Evolutionary conservation across 2,113 vertebrate species (phyloP), one percentile per base, ranked within the genome.

Genomic region (Oryzias celebensis): DNA sequence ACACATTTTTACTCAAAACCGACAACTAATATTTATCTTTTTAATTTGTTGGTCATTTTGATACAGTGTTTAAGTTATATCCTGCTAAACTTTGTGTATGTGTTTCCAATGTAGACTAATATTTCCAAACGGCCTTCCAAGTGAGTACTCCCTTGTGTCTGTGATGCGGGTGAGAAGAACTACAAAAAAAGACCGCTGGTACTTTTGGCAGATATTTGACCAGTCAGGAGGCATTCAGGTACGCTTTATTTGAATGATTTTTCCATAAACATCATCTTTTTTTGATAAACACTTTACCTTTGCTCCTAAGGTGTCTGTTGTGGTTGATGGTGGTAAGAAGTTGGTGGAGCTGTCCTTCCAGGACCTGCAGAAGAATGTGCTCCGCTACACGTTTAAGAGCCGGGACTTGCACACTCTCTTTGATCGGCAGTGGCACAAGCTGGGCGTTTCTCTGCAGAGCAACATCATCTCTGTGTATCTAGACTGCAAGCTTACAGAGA

Each of bases 391-490:
- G 17, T 99, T 99, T 77, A 97, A 92, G 89, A 94, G 92, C 83
- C 92, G 94, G 73, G 94, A 97, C 85, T 91, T 98, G 26, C 94
- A 95, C 64, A 74, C 84, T 72, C 92, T 99, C 62, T 99, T 98
- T 77, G 95, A 99, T 85, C 95, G 95, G 18, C 96, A 96, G 71
- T 99, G 96, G 95, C 97, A 98, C 91, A 97, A 95, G 85, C 90
- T 99, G 84, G 90, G 94, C 82, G 69, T 99, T 65, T 90, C 91
- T 8, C 85, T 98, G 13, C 92, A 95, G 73, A 89, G 87, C 24
- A 90, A 80, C 68, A 86, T 91, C 2, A 85, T 97, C 73, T 94
- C 94, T 60, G 80, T 99, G 67, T 97, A 96, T 76, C 73, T 96
- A 87, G 96, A 98, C 88, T 99, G 97, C 84, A 94, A 90, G 77